A percentile compares a stretch with the other conserved stretches of the same genome.
Evolutionary conservation across 2,113 vertebrate species (phyloP).

Genomic region (Rhodinocichla rosea): DNA sequence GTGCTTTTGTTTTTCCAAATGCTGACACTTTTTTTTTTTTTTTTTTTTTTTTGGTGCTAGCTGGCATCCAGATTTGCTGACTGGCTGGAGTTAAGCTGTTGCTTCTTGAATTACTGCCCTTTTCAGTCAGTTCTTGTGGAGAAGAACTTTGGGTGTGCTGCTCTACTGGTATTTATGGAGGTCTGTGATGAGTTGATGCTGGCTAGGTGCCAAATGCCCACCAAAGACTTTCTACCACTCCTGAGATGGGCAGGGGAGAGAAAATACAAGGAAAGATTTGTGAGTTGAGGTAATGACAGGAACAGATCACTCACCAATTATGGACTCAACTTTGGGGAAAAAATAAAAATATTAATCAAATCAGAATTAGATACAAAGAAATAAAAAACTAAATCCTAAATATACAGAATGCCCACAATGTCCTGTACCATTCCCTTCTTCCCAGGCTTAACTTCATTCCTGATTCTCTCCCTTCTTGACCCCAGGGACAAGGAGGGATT

Average conservation of each 20-base stretch:
- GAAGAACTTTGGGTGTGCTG: background rate
- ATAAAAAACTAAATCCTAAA: background rate
- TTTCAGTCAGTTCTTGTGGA: background rate
- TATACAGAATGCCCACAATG: too few species aligned
- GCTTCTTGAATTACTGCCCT: background rate
- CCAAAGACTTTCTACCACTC: background rate
- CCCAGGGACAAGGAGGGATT: too few species aligned
- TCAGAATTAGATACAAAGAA: background rate
- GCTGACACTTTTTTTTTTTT: background rate
- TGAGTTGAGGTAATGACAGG: background rate
- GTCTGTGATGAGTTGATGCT: background rate
- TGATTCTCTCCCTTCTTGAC: background rate
- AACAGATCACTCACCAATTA: background rate
- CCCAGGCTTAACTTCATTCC: background rate
- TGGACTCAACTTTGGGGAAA: too few species aligned
- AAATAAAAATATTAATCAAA: background rate
- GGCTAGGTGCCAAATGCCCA: background rate
- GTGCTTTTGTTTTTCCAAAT: background rate
- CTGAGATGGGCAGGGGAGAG: background rate
- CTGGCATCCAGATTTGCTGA: background rate
- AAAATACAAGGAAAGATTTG: background rate
- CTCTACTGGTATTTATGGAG: background rate
- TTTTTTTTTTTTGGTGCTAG: background rate
- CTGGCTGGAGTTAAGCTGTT: background rate
- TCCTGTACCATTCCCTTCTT: background rate